Percentiles rank a stretch among this genome's conserved stretches.
Evolutionary conservation across 2,797 vertebrate genomes (phyloP).

Genomic region (Sebastes taczanowskii): DNA sequence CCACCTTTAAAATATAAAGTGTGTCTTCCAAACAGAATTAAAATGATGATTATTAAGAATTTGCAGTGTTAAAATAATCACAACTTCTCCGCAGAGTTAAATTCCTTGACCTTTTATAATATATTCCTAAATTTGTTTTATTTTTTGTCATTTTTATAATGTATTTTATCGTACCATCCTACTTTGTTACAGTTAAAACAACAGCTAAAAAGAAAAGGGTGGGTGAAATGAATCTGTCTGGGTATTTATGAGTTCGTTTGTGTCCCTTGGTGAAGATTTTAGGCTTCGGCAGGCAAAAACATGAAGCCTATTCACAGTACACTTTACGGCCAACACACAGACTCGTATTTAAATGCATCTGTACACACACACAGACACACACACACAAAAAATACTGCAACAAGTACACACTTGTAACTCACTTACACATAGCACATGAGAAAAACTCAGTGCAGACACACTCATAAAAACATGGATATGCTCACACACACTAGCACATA

Average conservation of each 20-base stretch:
- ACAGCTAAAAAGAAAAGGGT: not conserved
- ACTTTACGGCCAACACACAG: conserved; percentile 27
- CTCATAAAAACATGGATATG: conserved; percentile 16
- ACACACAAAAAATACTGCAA: not conserved
- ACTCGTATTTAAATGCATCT: conserved; percentile 6
- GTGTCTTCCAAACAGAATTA: not conserved
- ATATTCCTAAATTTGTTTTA: not conserved
- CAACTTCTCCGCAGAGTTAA: not conserved
- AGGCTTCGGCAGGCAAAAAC: conserved; percentile 43
- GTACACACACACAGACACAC: conserved; percentile 42
- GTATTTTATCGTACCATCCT: not conserved
- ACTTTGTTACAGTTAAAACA: not conserved
- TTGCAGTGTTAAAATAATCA: not conserved
- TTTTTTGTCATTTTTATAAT: not conserved
- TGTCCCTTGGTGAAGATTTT: conserved; percentile 61
- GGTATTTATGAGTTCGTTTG: not conserved
- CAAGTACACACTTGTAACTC: not conserved
- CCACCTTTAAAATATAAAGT: not conserved
- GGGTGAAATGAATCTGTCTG: not conserved
- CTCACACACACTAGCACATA: not conserved
- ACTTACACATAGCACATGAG: not conserved
- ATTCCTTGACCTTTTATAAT: too few species aligned
- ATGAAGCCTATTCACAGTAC: conserved; percentile 47
- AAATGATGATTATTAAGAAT: not conserved
- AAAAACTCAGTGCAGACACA: conserved; percentile 25